These are phyloP conservation scores for Hirtodrosophila histrioides DNA, from an alignment of 2,888 invertebrate species.

Conservation along the genomic window DNA sequence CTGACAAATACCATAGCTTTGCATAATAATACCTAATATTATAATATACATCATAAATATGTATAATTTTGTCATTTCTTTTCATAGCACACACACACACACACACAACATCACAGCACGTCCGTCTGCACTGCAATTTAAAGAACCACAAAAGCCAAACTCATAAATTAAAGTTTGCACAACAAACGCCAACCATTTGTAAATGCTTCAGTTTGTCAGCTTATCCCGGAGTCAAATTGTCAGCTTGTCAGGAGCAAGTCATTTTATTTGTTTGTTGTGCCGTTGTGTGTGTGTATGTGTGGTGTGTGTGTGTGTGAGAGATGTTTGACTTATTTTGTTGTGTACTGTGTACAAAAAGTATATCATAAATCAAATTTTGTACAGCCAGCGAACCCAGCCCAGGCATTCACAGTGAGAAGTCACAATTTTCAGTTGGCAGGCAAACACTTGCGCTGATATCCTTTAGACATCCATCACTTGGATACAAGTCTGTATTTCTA, in stretches of 20 bases:
- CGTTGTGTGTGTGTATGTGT: conserved; percentile 1
- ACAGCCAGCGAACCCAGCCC: neutral
- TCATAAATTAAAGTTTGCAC: conserved; percentile 42
- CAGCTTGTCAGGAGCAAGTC: conserved; percentile 56
- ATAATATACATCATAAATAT: too few relatives aligned
- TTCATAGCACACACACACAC: too few relatives aligned
- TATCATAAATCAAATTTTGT: conserved; percentile 70
- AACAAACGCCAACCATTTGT: conserved; percentile 41
- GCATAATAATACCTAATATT: too few relatives aligned
- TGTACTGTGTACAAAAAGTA: conserved; percentile 36
- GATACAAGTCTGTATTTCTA: conserved; percentile 65
- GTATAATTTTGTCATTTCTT: too few relatives aligned
- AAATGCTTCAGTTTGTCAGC: conserved; percentile 34
- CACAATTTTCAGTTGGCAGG: conserved; percentile 30
- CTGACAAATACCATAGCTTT: too few relatives aligned
- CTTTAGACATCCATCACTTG: conserved; percentile 61
- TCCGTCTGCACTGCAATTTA: conserved; percentile 3
- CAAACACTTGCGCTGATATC: conserved; percentile 31
- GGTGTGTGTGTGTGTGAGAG: neutral
- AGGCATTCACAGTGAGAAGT: conserved; percentile 1
- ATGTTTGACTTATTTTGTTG: conserved; percentile 42
- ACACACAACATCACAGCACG: too few relatives aligned
- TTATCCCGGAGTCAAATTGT: conserved; percentile 59
- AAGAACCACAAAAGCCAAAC: conserved; percentile 14
- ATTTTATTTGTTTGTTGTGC: conserved; percentile 19